These are phyloP conservation scores for Cotesia glomerata DNA, from an alignment of 1,140 invertebrate genomes.

Conservation along the genomic window DNA sequence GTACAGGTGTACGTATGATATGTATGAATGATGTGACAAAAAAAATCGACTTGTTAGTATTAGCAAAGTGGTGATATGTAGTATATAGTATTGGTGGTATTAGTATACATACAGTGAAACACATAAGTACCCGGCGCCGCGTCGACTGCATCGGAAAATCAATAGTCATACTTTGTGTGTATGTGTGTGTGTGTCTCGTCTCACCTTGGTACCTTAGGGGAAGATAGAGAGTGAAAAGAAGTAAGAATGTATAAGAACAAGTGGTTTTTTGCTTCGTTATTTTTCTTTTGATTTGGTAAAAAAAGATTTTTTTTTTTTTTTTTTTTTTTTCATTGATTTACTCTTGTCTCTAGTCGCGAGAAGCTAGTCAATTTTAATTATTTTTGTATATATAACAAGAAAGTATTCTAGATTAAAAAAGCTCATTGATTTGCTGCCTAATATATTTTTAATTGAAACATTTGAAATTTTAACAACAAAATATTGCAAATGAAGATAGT, in stretches of 20 bases:
- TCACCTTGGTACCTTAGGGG: slow-evolving; percentile 35
- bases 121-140: slow-evolving; percentile 47
- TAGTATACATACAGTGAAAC: too few relatives aligned
- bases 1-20: not conserved
- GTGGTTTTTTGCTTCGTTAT: not conserved
- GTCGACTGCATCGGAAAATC: slow-evolving; percentile 60
- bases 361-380: too few relatives aligned
- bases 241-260: not conserved
- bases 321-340: too few relatives aligned
- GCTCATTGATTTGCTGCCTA: too few relatives aligned
- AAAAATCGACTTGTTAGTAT: not conserved
- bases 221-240: slow-evolving; percentile 8
- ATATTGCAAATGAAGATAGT: too few relatives aligned
- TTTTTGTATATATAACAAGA: too few relatives aligned
- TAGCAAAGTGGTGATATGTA: not conserved
- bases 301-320: too few relatives aligned
- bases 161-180: slow-evolving; percentile 47
- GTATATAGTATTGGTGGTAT: too few relatives aligned
- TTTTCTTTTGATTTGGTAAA: not conserved
- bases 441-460: too few relatives aligned
- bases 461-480: too few relatives aligned
- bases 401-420: too few relatives aligned
- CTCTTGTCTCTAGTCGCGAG: too few relatives aligned
- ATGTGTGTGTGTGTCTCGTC: slow-evolving; percentile 34
- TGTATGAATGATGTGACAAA: slow-evolving; percentile 13